Evolutionary conservation across 2,113 vertebrate species (phyloP).

Genomic region (Ornithorhynchus anatinus): DNA sequence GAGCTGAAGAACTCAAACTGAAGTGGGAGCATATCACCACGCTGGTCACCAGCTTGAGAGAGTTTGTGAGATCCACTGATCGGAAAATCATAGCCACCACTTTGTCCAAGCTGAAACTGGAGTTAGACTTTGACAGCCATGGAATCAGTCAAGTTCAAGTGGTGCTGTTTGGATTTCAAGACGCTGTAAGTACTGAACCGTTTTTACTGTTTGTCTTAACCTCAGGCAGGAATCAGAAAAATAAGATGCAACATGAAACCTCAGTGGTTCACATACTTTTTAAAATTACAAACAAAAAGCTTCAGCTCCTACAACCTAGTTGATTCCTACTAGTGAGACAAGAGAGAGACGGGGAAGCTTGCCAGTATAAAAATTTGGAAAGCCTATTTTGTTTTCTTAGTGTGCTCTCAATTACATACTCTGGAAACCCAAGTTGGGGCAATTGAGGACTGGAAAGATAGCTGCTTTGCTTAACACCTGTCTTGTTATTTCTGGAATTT

Average conservation of each 20-base stretch:
- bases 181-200: constrained; percentile 83
- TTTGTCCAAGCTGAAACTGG: constrained; percentile 92
- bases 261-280: no score
- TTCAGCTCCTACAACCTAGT: no score
- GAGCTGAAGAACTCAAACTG: constrained; percentile 86
- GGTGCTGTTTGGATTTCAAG: constrained; percentile 94
- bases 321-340: neutral
- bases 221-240: neutral
- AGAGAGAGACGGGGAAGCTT: neutral
- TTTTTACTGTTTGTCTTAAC: neutral
- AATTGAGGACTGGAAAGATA: neutral
- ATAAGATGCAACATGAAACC: no score
- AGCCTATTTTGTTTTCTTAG: neutral
- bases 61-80: constrained; percentile 93
- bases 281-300: no score
- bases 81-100: constrained; percentile 93
- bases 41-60: constrained; percentile 85
- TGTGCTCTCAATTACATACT: neutral
- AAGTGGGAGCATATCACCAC: constrained; percentile 90
- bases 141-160: constrained; percentile 96
- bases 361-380: neutral
- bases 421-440: neutral
- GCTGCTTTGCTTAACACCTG: neutral
- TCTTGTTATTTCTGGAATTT: neutral
- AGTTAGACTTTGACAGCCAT: constrained; percentile 95